Evolutionary conservation across 2,888 invertebrate genomes (phyloP).

Genomic region (Xanthia togata): DNA sequence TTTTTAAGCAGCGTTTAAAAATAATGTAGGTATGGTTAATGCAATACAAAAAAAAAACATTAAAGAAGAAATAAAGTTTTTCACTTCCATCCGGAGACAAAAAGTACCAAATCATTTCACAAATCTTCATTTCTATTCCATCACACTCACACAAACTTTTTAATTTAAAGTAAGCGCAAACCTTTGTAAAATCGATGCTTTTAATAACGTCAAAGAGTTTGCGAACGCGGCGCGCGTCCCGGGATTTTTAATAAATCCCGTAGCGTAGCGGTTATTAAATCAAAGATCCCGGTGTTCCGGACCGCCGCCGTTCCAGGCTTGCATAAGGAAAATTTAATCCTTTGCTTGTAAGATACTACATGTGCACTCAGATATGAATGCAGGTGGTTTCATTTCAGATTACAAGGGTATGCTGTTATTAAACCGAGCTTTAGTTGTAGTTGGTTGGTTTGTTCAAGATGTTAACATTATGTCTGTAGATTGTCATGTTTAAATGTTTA

Average conservation of each 20-base stretch:
- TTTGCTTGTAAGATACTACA: constrained; percentile 59
- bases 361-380: constrained; percentile 55
- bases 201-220: constrained; percentile 73
- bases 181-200: constrained; percentile 68
- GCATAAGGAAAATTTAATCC: constrained; percentile 68
- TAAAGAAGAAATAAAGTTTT: not conserved
- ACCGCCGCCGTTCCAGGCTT: constrained; percentile 42
- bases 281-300: constrained; percentile 68
- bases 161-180: constrained; percentile 52
- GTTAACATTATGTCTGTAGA: constrained; percentile 17
- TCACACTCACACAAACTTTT: constrained; percentile 28
- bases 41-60: not conserved
- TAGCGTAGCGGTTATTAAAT: constrained; percentile 74
- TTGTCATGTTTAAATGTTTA: not conserved
- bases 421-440: constrained; percentile 37
- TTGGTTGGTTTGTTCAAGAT: constrained; percentile 2
- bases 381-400: constrained; percentile 52
- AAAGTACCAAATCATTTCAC: not conserved
- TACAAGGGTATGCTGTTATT: constrained; percentile 49
- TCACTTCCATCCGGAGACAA: not conserved
- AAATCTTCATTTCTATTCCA: constrained; percentile 29
- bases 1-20: not conserved
- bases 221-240: constrained; percentile 50
- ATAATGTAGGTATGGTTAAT: not conserved
- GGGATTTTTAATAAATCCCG: constrained; percentile 73